These are phyloP conservation scores for Eupithecia inturbata DNA, from an alignment of 2,888 invertebrate genomes.

Conservation along the genomic window DNA sequence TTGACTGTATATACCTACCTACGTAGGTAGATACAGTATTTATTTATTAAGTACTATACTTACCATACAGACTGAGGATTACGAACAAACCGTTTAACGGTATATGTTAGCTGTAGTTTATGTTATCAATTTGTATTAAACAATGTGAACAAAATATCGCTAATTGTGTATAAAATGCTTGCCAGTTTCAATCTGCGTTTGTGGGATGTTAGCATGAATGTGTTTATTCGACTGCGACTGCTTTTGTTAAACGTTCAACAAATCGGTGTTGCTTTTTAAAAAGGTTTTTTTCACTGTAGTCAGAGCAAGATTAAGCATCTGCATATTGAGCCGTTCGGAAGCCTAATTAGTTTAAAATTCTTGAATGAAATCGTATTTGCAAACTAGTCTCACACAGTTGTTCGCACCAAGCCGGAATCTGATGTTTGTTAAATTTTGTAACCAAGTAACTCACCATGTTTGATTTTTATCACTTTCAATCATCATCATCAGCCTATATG, in stretches of 20 bases:
- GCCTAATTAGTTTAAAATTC: not conserved
- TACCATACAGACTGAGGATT: too few species aligned
- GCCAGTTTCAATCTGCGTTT: conserved; percentile 24
- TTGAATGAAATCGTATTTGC: not conserved
- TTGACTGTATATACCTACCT: too few species aligned
- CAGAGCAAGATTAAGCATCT: not conserved
- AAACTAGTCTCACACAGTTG: not conserved
- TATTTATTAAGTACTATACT: too few species aligned
- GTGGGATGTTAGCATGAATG: conserved; percentile 15
- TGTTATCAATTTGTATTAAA: too few species aligned
- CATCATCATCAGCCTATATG: too few species aligned
- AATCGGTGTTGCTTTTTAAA: not conserved
- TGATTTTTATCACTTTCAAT: too few species aligned
- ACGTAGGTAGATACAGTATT: too few species aligned
- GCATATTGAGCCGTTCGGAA: not conserved
- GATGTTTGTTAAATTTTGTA: not conserved
- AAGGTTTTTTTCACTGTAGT: not conserved
- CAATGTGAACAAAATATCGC: too few species aligned
- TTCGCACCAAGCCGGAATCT: not conserved
- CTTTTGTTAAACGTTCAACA: conserved; percentile 2
- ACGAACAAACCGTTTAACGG: too few species aligned
- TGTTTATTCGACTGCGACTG: conserved; percentile 18
- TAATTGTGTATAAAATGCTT: conserved; percentile 9
- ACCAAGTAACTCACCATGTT: too few species aligned
- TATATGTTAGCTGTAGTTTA: too few species aligned